A percentile compares a stretch with the other conserved stretches of the same genome.
phyloP scores from a whole-genome alignment of 2,888 invertebrate genomes.

The Euproctis similis region DNA sequence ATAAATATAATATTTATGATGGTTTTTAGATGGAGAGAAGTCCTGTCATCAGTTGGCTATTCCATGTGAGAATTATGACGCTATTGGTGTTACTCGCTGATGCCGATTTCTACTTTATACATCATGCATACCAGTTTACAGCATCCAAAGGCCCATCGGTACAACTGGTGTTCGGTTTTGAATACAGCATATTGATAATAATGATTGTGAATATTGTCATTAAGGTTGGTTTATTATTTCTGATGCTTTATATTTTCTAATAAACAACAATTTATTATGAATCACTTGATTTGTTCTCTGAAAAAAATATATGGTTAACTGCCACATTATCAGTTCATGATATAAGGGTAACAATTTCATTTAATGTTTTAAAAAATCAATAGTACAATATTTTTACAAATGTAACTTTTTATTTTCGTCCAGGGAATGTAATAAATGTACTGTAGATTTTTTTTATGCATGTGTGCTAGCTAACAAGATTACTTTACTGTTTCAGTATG shows the following conservation, averaged over 20 bases:
- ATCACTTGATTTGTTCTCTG: too few species aligned
- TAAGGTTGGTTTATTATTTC: constrained; percentile 73
- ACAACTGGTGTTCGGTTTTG: constrained; percentile 99
- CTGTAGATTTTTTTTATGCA: too few species aligned
- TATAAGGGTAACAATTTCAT: too few species aligned
- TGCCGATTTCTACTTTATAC: constrained; percentile 91
- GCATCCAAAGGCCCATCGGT: constrained; percentile 95
- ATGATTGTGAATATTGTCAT: constrained; percentile 94
- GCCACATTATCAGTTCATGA: too few species aligned
- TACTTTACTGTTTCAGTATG: constrained; percentile 39
- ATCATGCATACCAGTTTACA: constrained; percentile 95
- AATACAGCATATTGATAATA: constrained; percentile 97
- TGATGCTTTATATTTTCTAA: not conserved
- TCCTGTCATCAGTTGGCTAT: constrained; percentile 95
- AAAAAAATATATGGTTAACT: too few species aligned
- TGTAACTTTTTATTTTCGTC: too few species aligned
- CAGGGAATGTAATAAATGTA: too few species aligned
- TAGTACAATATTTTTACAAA: too few species aligned
- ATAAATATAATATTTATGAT: not conserved
- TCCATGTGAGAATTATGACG: constrained; percentile 93
- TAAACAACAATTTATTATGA: not conserved
- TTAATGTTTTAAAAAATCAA: too few species aligned
- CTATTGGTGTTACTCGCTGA: constrained; percentile 87
- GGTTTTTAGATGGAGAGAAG: constrained; percentile 95
- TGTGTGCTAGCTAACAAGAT: too few species aligned